Conservation (phyloP, 2,888 invertebrate species). For the Sinelater perroti region DNA sequence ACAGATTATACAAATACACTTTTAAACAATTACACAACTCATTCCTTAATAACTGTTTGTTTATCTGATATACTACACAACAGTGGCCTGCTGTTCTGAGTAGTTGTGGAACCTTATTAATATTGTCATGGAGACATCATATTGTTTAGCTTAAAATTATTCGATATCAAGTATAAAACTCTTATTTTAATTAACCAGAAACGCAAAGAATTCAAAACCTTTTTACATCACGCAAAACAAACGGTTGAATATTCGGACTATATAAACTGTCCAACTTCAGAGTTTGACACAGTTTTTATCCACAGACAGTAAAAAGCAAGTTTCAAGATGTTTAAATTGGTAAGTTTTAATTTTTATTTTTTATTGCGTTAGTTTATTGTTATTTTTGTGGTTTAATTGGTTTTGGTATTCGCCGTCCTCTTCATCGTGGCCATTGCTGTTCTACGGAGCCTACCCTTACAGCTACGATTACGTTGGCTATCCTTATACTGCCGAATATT, state of each 20-base stretch:
- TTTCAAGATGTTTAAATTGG: conserved; percentile 14
- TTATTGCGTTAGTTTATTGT: neutral
- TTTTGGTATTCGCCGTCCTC: conserved; percentile 34
- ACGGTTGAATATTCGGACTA: too few species aligned
- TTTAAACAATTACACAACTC: too few species aligned
- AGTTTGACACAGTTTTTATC: conserved; percentile 4
- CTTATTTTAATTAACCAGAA: neutral
- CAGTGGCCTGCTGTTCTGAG: too few species aligned
- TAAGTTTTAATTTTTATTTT: neutral
- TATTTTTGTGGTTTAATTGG: conserved; percentile 21
- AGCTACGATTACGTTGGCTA: conserved; percentile 26
- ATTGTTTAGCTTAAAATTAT: too few species aligned
- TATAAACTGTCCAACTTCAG: neutral
- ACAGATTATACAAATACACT: too few species aligned
- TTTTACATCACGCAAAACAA: too few species aligned
- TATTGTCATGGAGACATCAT: too few species aligned
- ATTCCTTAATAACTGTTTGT: too few species aligned
- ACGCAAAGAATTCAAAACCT: neutral
- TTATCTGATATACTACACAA: too few species aligned
- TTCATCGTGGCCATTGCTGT: conserved; percentile 39
- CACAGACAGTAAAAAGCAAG: conserved; percentile 1
- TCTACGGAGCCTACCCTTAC: conserved; percentile 22
- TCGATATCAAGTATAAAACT: too few species aligned
- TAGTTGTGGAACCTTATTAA: too few species aligned
- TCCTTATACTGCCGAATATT: neutral